These are phyloP conservation scores for Hybognathus amarus DNA, from an alignment of 2,797 vertebrate genomes.

Conservation along the genomic window DNA sequence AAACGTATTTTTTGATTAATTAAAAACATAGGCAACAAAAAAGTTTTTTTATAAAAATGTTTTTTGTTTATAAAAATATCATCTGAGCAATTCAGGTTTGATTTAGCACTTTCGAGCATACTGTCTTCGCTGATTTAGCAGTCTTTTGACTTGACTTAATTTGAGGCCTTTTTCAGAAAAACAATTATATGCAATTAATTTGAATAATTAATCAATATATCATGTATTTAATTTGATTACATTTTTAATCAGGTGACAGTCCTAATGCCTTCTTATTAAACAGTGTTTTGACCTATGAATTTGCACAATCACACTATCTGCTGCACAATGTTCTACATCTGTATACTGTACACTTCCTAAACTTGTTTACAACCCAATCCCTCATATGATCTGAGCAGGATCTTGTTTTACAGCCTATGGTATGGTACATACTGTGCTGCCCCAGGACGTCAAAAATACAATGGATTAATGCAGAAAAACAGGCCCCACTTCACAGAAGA, in stretches of 20 bases:
- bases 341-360: background rate
- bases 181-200: background rate
- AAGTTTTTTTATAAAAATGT: too few species aligned
- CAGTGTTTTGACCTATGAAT: background rate
- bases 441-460: conserved; percentile 8
- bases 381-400: background rate
- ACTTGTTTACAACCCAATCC: conserved; percentile 17
- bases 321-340: background rate
- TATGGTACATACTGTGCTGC: conserved; percentile 25
- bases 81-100: background rate
- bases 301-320: background rate
- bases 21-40: background rate
- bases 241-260: too few species aligned
- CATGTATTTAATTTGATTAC: background rate
- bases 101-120: background rate
- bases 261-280: background rate
- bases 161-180: background rate
- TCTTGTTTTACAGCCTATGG: conserved; percentile 19
- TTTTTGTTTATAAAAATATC: too few species aligned
- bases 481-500: conserved; percentile 27
- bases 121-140: background rate
- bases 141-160: background rate
- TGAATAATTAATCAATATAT: background rate
- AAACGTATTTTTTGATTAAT: background rate
- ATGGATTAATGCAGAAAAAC: background rate